Evolutionary conservation across 2,888 invertebrate genomes (phyloP).

Genomic region (Stenodema calcarata): DNA sequence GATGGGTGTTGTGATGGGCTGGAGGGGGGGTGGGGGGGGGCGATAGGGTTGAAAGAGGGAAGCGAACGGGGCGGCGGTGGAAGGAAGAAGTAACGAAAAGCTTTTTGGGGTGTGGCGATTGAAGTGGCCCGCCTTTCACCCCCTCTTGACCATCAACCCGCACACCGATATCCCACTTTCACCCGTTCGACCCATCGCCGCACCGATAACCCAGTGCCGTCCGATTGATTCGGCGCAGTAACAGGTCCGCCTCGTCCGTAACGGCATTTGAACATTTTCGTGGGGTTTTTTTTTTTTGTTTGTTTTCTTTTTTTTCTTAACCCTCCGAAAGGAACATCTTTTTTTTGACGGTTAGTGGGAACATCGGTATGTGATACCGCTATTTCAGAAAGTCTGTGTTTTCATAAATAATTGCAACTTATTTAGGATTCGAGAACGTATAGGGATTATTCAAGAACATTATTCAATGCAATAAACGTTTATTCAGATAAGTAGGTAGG

Average conservation of each 20-base stretch:
- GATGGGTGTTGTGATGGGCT: conserved; percentile 5
- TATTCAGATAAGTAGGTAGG: too few species aligned
- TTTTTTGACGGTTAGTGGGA: too few species aligned
- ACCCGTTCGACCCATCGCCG: neutral
- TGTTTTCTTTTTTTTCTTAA: too few species aligned
- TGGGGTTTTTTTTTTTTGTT: too few species aligned
- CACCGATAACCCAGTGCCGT: neutral
- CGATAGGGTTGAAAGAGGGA: neutral
- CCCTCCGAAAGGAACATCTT: too few species aligned
- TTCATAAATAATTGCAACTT: too few species aligned
- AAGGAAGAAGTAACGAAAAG: conserved; percentile 42
- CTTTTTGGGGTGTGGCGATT: conserved; percentile 45
- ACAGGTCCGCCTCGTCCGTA: neutral
- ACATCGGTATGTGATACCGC: too few species aligned
- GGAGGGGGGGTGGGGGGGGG: neutral
- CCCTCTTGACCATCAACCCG: neutral
- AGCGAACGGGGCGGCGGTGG: conserved; percentile 25
- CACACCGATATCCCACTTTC: neutral
- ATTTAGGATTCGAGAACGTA: too few species aligned
- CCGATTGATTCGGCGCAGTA: conserved; percentile 32
- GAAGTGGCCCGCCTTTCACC: conserved; percentile 41
- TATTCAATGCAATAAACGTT: too few species aligned
- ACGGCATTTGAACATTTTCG: too few species aligned
- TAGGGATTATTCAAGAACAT: too few species aligned
- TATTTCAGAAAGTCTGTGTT: too few species aligned